Evolutionary conservation across 2,113 vertebrate genomes (phyloP).

Genomic region (Tragelaphus strepsiceros): DNA sequence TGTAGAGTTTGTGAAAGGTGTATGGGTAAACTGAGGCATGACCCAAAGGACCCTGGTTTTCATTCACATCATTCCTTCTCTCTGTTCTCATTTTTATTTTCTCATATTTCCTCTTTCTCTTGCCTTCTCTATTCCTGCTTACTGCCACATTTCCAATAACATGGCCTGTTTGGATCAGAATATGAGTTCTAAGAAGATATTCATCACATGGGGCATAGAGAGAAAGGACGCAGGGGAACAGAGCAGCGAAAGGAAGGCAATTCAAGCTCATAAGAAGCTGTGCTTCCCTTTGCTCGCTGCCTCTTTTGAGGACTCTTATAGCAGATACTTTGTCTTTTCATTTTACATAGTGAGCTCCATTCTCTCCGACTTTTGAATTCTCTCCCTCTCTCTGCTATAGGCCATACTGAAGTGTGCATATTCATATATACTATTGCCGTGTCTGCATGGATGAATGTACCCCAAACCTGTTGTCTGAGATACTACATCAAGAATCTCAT

Average conservation of each 20-base stretch:
- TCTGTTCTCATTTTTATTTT: slow-evolving; percentile 3
- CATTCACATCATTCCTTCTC: neutral
- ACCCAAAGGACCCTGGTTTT: neutral
- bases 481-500: neutral
- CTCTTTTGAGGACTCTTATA: neutral
- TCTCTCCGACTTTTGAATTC: slow-evolving; percentile 5
- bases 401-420: neutral
- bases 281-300: neutral
- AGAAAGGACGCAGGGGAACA: neutral
- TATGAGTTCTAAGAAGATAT: neutral
- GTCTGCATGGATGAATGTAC: neutral
- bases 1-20: neutral
- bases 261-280: neutral
- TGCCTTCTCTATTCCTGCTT: neutral
- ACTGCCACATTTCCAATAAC: neutral
- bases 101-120: neutral
- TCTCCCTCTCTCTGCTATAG: neutral
- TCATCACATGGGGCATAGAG: neutral
- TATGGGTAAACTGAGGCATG: neutral
- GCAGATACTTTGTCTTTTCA: neutral
- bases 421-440: neutral
- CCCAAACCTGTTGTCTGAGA: neutral
- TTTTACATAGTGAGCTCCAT: neutral
- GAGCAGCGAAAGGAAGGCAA: neutral
- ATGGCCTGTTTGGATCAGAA: neutral